A percentile compares a stretch with the other conserved stretches of the same genome.
phyloP scores from a whole-genome alignment of 2,797 vertebrate genomes.

The Sebastes diploproa region DNA sequence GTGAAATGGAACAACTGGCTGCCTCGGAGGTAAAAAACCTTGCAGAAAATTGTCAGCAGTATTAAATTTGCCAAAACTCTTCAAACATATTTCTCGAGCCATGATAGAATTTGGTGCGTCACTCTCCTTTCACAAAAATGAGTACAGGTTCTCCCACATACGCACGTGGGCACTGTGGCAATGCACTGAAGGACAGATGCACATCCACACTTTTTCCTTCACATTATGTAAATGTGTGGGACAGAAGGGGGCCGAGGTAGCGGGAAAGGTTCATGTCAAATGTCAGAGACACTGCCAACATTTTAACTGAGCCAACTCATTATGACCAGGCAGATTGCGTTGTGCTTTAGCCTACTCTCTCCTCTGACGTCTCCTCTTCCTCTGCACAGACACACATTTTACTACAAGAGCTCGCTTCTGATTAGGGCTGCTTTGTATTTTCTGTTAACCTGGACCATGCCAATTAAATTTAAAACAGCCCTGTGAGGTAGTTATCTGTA shows the following conservation, averaged over 20 bases:
- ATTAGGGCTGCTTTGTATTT: slow-evolving; percentile 45
- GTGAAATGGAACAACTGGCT: background rate
- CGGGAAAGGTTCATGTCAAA: slow-evolving; percentile 67
- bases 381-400: slow-evolving; percentile 29
- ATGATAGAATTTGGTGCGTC: background rate
- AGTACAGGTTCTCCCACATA: slow-evolving; percentile 7
- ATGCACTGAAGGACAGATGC: slow-evolving; percentile 34
- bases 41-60: background rate
- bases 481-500: slow-evolving; percentile 55
- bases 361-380: slow-evolving; percentile 14
- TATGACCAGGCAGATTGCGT: slow-evolving; percentile 39
- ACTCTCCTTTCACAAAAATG: slow-evolving; percentile 17
- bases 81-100: background rate
- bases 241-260: slow-evolving; percentile 54
- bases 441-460: slow-evolving; percentile 42
- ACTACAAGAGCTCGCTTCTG: slow-evolving; percentile 26
- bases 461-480: slow-evolving; percentile 49
- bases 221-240: slow-evolving; percentile 58
- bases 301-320: slow-evolving; percentile 46
- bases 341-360: slow-evolving; percentile 16
- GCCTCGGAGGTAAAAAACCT: background rate
- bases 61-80: background rate
- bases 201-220: slow-evolving; percentile 11
- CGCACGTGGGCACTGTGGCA: slow-evolving; percentile 51
- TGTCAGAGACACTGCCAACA: slow-evolving; percentile 64